Percentiles rank a stretch among this genome's conserved stretches.
phyloP scores from a whole-genome alignment of 2,797 vertebrate species.

The Dendrocincla fuliginosa region DNA sequence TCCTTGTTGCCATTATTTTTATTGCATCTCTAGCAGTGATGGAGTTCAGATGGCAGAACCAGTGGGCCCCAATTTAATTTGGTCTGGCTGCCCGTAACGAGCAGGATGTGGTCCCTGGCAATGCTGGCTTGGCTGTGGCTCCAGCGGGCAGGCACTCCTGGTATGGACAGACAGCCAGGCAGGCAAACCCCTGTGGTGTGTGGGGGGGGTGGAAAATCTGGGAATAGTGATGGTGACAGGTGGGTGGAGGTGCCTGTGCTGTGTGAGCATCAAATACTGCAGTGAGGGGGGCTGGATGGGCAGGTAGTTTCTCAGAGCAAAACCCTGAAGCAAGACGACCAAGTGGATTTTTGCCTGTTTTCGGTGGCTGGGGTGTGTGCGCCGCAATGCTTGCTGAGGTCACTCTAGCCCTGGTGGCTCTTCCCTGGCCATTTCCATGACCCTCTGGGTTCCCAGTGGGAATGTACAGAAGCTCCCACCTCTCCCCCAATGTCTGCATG shows the following conservation, averaged over 20 bases:
- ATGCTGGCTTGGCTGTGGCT: background rate
- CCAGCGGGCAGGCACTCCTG: rapidly evolving
- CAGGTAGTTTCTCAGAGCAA: background rate
- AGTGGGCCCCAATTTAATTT: slow-evolving; percentile 60
- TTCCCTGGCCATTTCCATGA: background rate
- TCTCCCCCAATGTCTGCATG: slow-evolving; percentile 30
- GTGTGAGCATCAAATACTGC: background rate
- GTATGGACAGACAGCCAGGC: background rate
- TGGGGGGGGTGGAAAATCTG: background rate
- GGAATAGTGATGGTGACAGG: background rate
- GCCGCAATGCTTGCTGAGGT: background rate
- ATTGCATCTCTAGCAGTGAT: slow-evolving; percentile 59
- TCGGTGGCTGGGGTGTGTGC: background rate
- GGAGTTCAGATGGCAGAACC: slow-evolving; percentile 58
- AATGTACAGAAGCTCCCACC: slow-evolving; percentile 54
- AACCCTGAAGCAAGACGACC: background rate
- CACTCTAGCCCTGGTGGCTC: background rate
- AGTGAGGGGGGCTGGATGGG: background rate
- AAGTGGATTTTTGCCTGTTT: background rate
- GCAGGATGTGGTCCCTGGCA: background rate
- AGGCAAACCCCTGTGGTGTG: rapidly evolving
- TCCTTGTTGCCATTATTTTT: slow-evolving; percentile 45
- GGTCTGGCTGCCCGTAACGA: background rate
- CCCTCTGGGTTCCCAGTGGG: background rate
- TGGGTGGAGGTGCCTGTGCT: background rate